Evolutionary conservation across 2,797 vertebrate genomes (phyloP).

Genomic region (Lophius americanus): DNA sequence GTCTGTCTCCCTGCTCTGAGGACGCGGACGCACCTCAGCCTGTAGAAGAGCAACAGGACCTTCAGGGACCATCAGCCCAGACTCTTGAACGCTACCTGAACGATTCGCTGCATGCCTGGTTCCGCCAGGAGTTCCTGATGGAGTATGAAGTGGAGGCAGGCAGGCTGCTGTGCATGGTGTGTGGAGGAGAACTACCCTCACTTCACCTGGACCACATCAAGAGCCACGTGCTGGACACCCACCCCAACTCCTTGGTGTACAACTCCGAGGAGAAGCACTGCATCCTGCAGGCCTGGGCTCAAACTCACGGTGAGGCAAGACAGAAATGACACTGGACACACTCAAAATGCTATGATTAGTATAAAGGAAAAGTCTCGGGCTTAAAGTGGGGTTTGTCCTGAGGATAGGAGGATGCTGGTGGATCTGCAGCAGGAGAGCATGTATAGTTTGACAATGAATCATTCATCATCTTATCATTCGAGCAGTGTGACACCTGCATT

Average conservation of each 20-base stretch:
- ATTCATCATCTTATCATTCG: not conserved
- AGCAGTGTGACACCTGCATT: too few relatives aligned
- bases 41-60: conserved; percentile 60
- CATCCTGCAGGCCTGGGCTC: conserved; percentile 90
- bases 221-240: conserved; percentile 87
- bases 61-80: conserved; percentile 63
- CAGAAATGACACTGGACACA: not conserved
- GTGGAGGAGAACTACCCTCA: conserved; percentile 85
- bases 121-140: conserved; percentile 93
- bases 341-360: not conserved
- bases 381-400: too few relatives aligned
- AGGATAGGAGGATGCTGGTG: not conserved
- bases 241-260: conserved; percentile 89
- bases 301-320: conserved; percentile 71
- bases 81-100: conserved; percentile 91
- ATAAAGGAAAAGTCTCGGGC: not conserved
- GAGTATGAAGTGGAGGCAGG: conserved; percentile 89
- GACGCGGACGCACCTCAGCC: conserved; percentile 39
- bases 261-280: conserved; percentile 88
- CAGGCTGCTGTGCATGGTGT: conserved; percentile 91
- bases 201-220: conserved; percentile 92
- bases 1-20: conserved; percentile 43
- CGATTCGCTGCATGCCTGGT: conserved; percentile 91
- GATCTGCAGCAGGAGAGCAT: not conserved
- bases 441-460: not conserved